phyloP scores from a whole-genome alignment of 2,113 vertebrate species.

The Canis aureus region DNA sequence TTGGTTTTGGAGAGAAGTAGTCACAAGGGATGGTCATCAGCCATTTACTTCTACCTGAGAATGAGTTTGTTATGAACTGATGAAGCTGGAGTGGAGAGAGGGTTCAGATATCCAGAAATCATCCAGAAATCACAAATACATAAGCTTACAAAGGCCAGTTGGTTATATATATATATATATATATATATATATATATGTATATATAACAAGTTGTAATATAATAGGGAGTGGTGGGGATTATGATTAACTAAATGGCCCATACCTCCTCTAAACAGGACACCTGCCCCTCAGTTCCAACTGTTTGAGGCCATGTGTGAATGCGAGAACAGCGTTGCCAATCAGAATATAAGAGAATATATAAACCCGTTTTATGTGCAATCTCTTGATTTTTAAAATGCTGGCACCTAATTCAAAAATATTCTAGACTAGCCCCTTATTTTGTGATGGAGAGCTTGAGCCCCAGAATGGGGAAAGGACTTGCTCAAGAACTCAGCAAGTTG shows the following conservation, averaged over 20 bases:
- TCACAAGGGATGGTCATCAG: not conserved
- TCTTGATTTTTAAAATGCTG: not conserved
- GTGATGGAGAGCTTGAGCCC: not conserved
- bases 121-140: not conserved
- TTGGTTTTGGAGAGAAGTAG: not conserved
- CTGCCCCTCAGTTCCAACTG: not conserved
- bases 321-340: too few species aligned
- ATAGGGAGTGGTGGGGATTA: not conserved
- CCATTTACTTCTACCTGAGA: not conserved
- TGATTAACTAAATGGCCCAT: not conserved
- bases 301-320: accelerated
- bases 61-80: not conserved
- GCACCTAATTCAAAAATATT: not conserved
- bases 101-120: not conserved
- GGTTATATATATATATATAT: not conserved
- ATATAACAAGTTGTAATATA: not conserved
- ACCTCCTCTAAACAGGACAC: not conserved
- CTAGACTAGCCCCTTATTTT: not conserved
- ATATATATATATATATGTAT: not conserved
- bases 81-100: not conserved
- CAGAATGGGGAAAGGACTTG: not conserved
- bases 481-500: not conserved
- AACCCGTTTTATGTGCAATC: not conserved
- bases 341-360: not conserved
- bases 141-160: not conserved